Evolutionary conservation across 1,140 invertebrate genomes (phyloP), one percentile per base, ranked within the genome.

Genomic region (Sycobia sp.): DNA sequence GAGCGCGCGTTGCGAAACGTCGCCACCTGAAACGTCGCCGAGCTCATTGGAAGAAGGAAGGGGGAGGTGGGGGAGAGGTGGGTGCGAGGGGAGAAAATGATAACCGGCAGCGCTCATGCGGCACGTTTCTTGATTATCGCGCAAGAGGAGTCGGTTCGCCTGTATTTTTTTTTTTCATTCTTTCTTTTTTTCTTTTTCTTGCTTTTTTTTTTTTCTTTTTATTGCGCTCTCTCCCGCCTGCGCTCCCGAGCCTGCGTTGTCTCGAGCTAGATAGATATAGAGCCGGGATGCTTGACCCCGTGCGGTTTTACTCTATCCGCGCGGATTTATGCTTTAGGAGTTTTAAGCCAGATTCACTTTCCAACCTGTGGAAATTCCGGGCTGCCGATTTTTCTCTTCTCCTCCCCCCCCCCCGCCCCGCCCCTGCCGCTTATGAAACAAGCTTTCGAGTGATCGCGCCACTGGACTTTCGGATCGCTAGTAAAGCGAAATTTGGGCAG

Each of bases 121-220:
- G 61, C 61, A 56, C 61, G 61, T 53, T 61, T 53, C 58, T 61
- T 44, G 58, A 54, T 62, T 62, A 54, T 62, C 59, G 59, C 59
- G 59, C 59, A 62, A 62, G 59, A 62, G 50, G 51, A 54, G 50
- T 9, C 56, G 32, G 13, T 29, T 36, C 10, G 50, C 46, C 14
- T 14, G 34, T n/a, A n/a, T n/a, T n/a, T n/a, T n/a, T n/a, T n/a
- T n/a, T n/a, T n/a, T n/a, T n/a, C n/a, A n/a, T n/a, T n/a, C n/a
- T n/a, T n/a, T n/a, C n/a, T n/a, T n/a, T n/a, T n/a, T n/a, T n/a
- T n/a, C n/a, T n/a, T n/a, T n/a, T n/a, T n/a, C n/a, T n/a, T n/a
- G n/a, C n/a, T n/a, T n/a, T n/a, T n/a, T n/a, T n/a, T n/a, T n/a
- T 49, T 59, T 59, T 49, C 34, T 44, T 58, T 44, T 13, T n/a